Percentiles rank a stretch among this genome's conserved stretches.
Evolutionary conservation across 2,113 vertebrate genomes (phyloP).

Genomic region (Electrona antarctica): DNA sequence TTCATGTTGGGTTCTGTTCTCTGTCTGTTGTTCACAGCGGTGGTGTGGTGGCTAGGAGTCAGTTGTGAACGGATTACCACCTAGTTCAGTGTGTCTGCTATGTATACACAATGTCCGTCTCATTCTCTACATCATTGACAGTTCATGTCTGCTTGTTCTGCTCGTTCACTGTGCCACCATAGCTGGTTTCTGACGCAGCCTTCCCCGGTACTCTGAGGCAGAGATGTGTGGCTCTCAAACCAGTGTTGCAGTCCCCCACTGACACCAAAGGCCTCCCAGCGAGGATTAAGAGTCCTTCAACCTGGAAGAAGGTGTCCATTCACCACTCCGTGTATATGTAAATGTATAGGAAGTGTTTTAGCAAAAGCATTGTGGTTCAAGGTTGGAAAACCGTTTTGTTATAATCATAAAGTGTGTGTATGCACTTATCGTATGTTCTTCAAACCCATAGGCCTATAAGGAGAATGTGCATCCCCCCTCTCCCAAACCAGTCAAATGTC

Average conservation of each 20-base stretch:
- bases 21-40: too few relatives aligned
- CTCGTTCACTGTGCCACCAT: background rate
- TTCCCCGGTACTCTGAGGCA: background rate
- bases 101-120: background rate
- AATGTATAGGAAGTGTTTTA: too few relatives aligned
- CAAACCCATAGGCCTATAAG: constrained; percentile 1
- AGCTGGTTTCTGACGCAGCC: background rate
- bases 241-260: background rate
- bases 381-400: too few relatives aligned
- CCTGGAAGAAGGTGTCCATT: background rate
- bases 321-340: background rate
- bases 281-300: background rate
- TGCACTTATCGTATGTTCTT: background rate
- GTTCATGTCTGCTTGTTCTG: background rate
- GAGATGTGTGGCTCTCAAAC: background rate
- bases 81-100: too few relatives aligned
- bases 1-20: too few relatives aligned
- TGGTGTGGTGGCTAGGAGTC: too few relatives aligned
- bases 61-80: too few relatives aligned
- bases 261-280: background rate
- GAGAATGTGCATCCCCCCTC: background rate
- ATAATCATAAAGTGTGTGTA: background rate
- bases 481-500: background rate
- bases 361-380: too few relatives aligned
- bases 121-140: background rate